A percentile compares a stretch with the other conserved stretches of the same genome.
These are phyloP conservation scores for Penaeus japonicus DNA, from an alignment of 1,140 invertebrate genomes.

Conservation along the genomic window DNA sequence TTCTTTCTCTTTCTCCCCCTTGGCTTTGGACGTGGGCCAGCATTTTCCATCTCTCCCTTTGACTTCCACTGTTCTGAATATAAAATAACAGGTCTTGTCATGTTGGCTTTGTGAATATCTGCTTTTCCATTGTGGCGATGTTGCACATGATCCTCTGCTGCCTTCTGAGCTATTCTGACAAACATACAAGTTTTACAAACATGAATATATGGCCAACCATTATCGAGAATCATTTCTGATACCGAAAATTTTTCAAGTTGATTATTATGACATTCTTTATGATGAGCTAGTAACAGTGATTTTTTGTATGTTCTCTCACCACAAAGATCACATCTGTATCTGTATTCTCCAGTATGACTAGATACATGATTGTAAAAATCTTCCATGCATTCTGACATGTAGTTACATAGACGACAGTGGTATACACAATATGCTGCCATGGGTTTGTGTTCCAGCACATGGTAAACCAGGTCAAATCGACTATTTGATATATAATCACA, in stretches of 20 bases:
- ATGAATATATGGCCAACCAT: slow-evolving; percentile 66
- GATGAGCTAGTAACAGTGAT: slow-evolving; percentile 66
- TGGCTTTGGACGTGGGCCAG: neutral
- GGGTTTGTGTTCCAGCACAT: slow-evolving; percentile 58
- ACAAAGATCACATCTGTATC: slow-evolving; percentile 71
- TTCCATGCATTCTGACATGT: slow-evolving; percentile 65
- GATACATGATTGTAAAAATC: slow-evolving; percentile 75
- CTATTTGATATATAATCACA: slow-evolving; percentile 58
- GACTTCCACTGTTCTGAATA: slow-evolving; percentile 44
- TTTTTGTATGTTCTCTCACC: slow-evolving; percentile 64
- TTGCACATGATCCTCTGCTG: slow-evolving; percentile 71
- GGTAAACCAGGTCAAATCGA: slow-evolving; percentile 59
- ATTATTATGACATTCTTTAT: slow-evolving; percentile 53
- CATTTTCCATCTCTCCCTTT: neutral
- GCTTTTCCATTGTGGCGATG: slow-evolving; percentile 66
- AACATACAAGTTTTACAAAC: slow-evolving; percentile 75
- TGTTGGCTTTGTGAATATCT: slow-evolving; percentile 67
- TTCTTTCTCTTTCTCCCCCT: slow-evolving; percentile 34
- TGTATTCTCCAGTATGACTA: slow-evolving; percentile 78
- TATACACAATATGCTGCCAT: slow-evolving; percentile 26
- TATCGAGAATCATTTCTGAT: slow-evolving; percentile 45
- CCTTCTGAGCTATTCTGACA: slow-evolving; percentile 71
- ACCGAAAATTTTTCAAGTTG: slow-evolving; percentile 62
- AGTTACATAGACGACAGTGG: slow-evolving; percentile 60
- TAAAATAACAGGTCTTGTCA: slow-evolving; percentile 62